Conservation (phyloP, 2,888 invertebrate genomes). For the Anthrax anthrax region DNA sequence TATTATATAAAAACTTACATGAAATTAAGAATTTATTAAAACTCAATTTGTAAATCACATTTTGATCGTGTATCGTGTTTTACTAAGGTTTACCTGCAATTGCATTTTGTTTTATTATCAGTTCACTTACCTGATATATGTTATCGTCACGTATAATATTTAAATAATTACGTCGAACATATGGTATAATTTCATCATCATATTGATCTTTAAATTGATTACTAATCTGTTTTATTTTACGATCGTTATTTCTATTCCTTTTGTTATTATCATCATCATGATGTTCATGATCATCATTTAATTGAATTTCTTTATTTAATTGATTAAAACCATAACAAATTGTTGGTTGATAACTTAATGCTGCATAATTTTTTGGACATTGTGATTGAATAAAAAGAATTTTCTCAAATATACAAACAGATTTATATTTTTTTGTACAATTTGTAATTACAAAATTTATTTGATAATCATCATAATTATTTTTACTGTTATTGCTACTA, state of each 20-base stretch:
- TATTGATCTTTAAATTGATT: no score
- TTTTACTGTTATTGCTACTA: not conserved
- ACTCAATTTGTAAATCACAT: no score
- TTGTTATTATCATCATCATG: no score
- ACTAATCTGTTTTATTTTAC: no score
- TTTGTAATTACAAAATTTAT: conserved; percentile 14
- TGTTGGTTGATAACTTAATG: conserved; percentile 19
- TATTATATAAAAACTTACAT: no score
- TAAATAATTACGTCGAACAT: not conserved
- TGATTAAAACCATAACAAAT: conserved; percentile 21
- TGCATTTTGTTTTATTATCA: no score
- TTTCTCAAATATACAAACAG: conserved; percentile 21
- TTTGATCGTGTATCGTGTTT: no score
- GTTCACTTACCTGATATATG: not conserved
- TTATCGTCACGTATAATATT: not conserved
- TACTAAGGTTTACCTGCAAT: no score
- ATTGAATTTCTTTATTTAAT: conserved; percentile 14
- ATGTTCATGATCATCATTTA: no score
- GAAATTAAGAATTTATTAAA: no score
- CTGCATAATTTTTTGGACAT: conserved; percentile 20
- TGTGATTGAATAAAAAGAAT: conserved; percentile 15
- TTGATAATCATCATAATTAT: not conserved
- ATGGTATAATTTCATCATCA: not conserved
- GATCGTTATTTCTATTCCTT: not conserved
- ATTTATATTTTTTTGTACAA: conserved; percentile 16